Conservation (phyloP, 2,113 vertebrate genomes). For the Hippocampus comes region DNA sequence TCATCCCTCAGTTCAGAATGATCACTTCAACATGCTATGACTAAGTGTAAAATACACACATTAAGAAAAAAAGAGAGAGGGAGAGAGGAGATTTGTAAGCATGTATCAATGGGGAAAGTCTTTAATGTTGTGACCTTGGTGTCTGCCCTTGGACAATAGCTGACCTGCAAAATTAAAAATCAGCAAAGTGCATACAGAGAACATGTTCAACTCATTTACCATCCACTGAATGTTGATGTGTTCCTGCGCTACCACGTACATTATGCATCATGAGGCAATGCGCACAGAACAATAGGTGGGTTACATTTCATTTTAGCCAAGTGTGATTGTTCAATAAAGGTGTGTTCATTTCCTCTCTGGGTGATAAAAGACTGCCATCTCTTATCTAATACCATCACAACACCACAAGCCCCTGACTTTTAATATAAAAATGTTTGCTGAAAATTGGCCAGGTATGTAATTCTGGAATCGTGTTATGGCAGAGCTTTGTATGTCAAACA, state of each 20-base stretch:
- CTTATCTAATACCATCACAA: slow-evolving; percentile 29
- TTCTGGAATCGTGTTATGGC: slow-evolving; percentile 41
- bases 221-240: slow-evolving; percentile 69
- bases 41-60: too few relatives aligned
- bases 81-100: slow-evolving; percentile 10
- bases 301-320: slow-evolving; percentile 54
- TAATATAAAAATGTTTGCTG: slow-evolving; percentile 11
- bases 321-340: slow-evolving; percentile 49
- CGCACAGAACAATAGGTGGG: slow-evolving; percentile 72
- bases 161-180: slow-evolving; percentile 65
- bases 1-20: too few relatives aligned
- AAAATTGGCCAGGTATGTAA: slow-evolving; percentile 21
- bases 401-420: background rate
- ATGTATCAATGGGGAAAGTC: slow-evolving; percentile 58
- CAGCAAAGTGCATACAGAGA: slow-evolving; percentile 60
- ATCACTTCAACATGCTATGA: too few relatives aligned
- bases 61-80: slow-evolving; percentile 4
- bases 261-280: slow-evolving; percentile 71
- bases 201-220: slow-evolving; percentile 60
- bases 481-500: slow-evolving; percentile 28
- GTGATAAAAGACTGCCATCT: slow-evolving; percentile 47
- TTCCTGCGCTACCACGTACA: slow-evolving; percentile 70
- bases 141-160: slow-evolving; percentile 62
- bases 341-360: slow-evolving; percentile 54
- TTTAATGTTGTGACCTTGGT: slow-evolving; percentile 65